These are phyloP conservation scores for Cordilura impudica DNA, from an alignment of 2,888 invertebrate species.

Conservation along the genomic window DNA sequence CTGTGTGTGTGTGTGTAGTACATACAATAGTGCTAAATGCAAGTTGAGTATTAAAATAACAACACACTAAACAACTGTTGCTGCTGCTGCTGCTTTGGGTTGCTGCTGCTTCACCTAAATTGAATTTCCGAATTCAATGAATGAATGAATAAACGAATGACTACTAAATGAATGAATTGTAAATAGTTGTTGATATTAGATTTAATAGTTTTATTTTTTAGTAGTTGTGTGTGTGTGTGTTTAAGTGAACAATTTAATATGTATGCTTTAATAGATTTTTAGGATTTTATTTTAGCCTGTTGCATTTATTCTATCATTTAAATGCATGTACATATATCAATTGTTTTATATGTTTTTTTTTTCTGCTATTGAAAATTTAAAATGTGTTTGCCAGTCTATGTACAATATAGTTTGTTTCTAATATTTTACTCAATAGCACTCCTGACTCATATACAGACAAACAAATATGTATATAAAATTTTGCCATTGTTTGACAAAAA, in stretches of 20 bases:
- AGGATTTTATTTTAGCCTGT: conserved; percentile 53
- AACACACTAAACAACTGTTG: conserved; percentile 28
- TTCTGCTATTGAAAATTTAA: neutral
- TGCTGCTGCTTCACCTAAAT: conserved; percentile 67
- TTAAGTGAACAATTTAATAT: neutral
- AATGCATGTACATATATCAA: neutral
- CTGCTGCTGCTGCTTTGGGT: conserved; percentile 30
- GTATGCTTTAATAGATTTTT: conserved; percentile 35
- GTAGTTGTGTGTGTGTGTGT: conserved; percentile 14
- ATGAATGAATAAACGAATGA: conserved; percentile 71
- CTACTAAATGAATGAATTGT: conserved; percentile 68
- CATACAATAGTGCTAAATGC: conserved; percentile 33
- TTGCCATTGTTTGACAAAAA: no score
- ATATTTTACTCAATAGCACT: conserved; percentile 10
- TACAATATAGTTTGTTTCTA: neutral
- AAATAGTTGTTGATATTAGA: conserved; percentile 67
- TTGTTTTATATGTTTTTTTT: neutral
- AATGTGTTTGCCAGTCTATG: neutral
- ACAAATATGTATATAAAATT: no score
- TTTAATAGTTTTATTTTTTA: conserved; percentile 63
- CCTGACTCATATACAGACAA: neutral
- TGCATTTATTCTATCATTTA: conserved; percentile 35
- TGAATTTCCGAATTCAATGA: conserved; percentile 76
- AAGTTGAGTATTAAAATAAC: conserved; percentile 51
- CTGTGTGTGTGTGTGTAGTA: conserved; percentile 8